Conservation (phyloP, 2,113 vertebrate genomes). For the Turdus rufiventris region DNA sequence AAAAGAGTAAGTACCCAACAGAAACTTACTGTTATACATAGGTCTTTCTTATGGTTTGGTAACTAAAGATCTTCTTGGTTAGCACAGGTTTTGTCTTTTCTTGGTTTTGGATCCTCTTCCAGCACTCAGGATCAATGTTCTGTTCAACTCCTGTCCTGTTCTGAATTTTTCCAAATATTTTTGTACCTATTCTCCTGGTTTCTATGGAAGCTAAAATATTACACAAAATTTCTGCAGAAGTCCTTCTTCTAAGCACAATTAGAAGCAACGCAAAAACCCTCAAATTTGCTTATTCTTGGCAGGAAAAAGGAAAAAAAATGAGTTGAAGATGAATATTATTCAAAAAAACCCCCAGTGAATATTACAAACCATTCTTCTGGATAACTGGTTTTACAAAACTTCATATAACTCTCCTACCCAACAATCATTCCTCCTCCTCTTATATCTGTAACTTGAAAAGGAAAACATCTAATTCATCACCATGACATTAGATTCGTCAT, state of each 20-base stretch:
- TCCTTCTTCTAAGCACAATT: neutral
- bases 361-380: neutral
- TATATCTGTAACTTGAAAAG: neutral
- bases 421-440: neutral
- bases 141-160: neutral
- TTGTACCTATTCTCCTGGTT: neutral
- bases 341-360: fast-evolving
- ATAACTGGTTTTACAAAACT: neutral
- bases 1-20: neutral
- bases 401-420: neutral
- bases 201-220: neutral
- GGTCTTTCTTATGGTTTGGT: neutral
- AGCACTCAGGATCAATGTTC: neutral
- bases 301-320: neutral
- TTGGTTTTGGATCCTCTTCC: neutral
- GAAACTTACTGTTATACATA: neutral
- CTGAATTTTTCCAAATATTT: neutral
- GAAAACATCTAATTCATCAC: neutral
- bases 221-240: neutral
- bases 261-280: neutral
- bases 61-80: neutral
- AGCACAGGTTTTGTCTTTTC: neutral
- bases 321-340: neutral
- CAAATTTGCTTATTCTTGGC: neutral
- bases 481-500: neutral